These are phyloP conservation scores for Sitta europaea DNA, from an alignment of 2,113 vertebrate species.

Conservation along the genomic window DNA sequence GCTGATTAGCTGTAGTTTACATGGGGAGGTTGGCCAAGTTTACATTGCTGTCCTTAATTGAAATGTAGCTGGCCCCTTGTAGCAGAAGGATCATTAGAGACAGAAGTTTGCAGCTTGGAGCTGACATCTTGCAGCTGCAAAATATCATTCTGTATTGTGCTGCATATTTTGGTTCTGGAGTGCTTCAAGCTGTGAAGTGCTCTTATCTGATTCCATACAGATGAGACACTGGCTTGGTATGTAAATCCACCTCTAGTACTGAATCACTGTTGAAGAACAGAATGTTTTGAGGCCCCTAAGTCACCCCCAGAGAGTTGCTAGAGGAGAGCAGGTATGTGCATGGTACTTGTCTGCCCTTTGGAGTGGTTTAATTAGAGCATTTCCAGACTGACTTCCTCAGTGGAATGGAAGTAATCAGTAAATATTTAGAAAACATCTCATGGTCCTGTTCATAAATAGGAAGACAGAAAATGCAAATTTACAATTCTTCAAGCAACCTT, in stretches of 20 bases:
- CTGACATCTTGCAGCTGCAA: slow-evolving; percentile 37
- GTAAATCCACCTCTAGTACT: not conserved
- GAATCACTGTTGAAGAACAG: not conserved
- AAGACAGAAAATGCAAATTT: not conserved
- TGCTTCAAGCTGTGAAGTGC: not conserved
- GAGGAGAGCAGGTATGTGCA: not conserved
- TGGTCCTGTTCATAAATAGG: not conserved
- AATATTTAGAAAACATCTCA: not conserved
- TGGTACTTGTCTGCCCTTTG: not conserved
- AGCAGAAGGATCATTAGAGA: slow-evolving; percentile 7
- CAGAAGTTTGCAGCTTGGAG: not conserved
- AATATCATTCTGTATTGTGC: not conserved
- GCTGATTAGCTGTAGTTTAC: slow-evolving; percentile 60
- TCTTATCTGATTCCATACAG: not conserved
- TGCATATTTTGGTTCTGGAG: not conserved
- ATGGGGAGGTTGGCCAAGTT: slow-evolving; percentile 50
- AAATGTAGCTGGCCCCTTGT: slow-evolving; percentile 18
- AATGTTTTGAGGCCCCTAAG: not conserved
- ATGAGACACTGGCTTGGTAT: slow-evolving; percentile 1
- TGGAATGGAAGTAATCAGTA: not conserved
- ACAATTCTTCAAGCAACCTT: not conserved
- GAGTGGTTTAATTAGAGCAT: not conserved
- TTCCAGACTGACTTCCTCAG: not conserved
- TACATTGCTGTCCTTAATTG: slow-evolving; percentile 65
- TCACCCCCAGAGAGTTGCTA: not conserved